Evolutionary conservation across 2,888 invertebrate genomes (phyloP), one percentile per base, ranked within the genome.

Genomic region (Eilema depressum): DNA sequence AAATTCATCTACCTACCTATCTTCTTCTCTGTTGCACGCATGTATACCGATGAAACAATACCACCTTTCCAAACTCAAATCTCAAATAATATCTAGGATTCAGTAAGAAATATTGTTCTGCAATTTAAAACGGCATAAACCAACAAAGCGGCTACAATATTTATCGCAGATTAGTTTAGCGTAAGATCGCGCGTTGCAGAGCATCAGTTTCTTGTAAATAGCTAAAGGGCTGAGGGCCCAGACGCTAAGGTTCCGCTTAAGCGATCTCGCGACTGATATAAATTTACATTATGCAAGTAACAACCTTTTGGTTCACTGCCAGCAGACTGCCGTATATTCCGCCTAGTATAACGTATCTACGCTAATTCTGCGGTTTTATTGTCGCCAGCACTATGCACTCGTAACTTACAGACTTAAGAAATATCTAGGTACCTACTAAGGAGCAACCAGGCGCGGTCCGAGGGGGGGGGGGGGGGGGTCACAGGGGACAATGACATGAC

Each of bases 271-370:
- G 85, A 83, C 85, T 88, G 85, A 84, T 90, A 91, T 94, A 93
- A 93, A 93, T 93, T 91, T 90, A 88, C 87, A 92, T 93, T 93
- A 93, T 91, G 88, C 91, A 89, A 89, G 91, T 91, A 88, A 93
- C 93, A 93, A 86, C 91, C 89, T 90, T 92, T 93, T 95, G 95
- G 94, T 92, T 89, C 92, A 87, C 83, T 94, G 94, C 94, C 94
- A 95, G 91, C 90, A 89, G 90, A 88, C 89, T 82, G 80, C 73
- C 77, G 41, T 68, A 61, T 68, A 64, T 57, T 57, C 12, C 57
- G 70, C 20, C 79, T 70, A 78, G 77, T 77, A 80, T 71, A 68
- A 56, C 17, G 63, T n/a, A n/a, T n/a, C n/a, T n/a, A 80, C 74
- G 70, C 47, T 70, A 72, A 78, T 75, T 70, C 74, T 77, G 77